Evolutionary conservation across 2,888 invertebrate genomes (phyloP).

Genomic region (Cataglyphis albicans): DNA sequence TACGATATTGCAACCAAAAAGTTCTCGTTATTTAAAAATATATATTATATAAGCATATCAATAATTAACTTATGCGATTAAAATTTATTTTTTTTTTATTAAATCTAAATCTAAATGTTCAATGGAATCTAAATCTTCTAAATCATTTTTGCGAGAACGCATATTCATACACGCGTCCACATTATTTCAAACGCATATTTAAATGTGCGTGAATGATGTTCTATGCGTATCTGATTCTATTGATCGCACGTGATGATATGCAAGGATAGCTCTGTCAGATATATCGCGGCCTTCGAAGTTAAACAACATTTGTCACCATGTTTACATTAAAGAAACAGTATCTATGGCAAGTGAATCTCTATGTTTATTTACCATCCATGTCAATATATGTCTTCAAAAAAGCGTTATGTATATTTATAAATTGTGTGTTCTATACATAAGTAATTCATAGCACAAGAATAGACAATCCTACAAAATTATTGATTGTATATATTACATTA

Average conservation of each 20-base stretch:
- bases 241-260: conserved; percentile 77
- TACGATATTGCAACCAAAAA: conserved; percentile 8
- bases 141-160: not conserved
- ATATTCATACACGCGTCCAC: not conserved
- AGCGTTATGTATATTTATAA: not conserved
- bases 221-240: conserved; percentile 72
- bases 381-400: not conserved
- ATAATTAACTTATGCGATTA: not conserved
- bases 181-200: conserved; percentile 53
- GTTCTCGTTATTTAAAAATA: not conserved
- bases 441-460: not conserved
- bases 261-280: conserved; percentile 72
- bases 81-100: not conserved
- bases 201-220: conserved; percentile 58
- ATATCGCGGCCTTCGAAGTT: conserved; percentile 66
- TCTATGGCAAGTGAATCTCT: not conserved
- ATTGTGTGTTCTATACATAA: not conserved
- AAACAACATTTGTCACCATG: conserved; percentile 52
- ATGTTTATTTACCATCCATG: not conserved
- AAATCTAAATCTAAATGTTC: not conserved
- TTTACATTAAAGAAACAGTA: conserved; percentile 23
- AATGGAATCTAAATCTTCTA: not conserved
- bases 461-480: not conserved
- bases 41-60: not conserved
- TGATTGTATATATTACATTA: conserved; percentile 5